phyloP scores from a whole-genome alignment of 2,113 vertebrate species.

The Antechinus flavipes region DNA sequence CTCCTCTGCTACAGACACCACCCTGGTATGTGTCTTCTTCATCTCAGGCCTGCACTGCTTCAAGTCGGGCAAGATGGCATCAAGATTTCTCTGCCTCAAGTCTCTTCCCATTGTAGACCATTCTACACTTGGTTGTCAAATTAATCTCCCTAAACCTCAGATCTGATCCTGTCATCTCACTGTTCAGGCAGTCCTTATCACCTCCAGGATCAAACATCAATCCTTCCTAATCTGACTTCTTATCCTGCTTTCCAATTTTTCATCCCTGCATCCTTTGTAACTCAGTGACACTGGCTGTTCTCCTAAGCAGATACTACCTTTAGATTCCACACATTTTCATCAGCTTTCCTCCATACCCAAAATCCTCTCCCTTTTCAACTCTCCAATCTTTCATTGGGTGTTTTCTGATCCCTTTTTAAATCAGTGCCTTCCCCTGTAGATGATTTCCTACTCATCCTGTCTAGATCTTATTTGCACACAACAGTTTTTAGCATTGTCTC shows the following conservation, averaged over 20 bases:
- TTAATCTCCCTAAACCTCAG: background rate
- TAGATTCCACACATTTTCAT: too few relatives aligned
- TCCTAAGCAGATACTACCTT: too few relatives aligned
- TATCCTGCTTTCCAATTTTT: background rate
- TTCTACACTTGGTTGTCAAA: background rate
- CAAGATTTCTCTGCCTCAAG: background rate
- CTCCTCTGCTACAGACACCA: too few relatives aligned
- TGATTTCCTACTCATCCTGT: too few relatives aligned
- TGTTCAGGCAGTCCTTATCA: background rate
- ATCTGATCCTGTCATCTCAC: background rate
- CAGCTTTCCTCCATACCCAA: background rate
- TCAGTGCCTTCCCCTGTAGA: background rate
- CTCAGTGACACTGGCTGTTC: too few relatives aligned
- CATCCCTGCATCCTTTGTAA: too few relatives aligned
- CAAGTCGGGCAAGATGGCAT: background rate
- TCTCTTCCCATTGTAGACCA: background rate
- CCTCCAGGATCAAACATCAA: too few relatives aligned
- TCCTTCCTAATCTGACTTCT: background rate
- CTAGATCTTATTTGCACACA: too few relatives aligned
- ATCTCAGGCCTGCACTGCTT: too few relatives aligned
- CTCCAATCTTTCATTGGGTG: background rate
- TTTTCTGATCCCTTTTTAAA: too few relatives aligned
- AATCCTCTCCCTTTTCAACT: background rate
- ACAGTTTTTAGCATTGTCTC: too few relatives aligned
- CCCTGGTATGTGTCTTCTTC: too few relatives aligned